Evolutionary conservation across 2,888 invertebrate species (phyloP).

Genomic region (Monoplex corrugatus): DNA sequence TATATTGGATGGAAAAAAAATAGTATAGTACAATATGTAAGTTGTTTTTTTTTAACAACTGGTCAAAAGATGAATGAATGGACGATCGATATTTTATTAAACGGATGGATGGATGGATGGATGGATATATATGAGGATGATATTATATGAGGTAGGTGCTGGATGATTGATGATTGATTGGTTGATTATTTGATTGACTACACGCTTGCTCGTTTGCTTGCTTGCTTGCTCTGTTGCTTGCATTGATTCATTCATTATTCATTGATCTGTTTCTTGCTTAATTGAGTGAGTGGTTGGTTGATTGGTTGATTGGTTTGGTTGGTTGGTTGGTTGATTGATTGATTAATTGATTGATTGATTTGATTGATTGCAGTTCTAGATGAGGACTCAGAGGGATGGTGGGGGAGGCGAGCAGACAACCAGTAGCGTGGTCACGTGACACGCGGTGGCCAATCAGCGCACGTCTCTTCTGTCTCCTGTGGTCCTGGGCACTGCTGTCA

Average conservation of each 20-base stretch:
- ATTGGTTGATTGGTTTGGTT: background rate
- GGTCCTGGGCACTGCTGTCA: background rate
- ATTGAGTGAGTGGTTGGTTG: background rate
- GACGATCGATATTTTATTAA: too few relatives aligned
- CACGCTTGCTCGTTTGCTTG: background rate
- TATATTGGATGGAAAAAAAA: too few relatives aligned
- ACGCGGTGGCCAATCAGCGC: constrained; percentile 19
- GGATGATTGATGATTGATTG: background rate
- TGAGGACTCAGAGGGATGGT: constrained; percentile 49
- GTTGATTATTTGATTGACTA: background rate
- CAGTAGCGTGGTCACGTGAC: constrained; percentile 43
- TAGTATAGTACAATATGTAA: too few relatives aligned
- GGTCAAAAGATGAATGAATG: too few relatives aligned
- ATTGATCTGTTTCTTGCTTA: background rate
- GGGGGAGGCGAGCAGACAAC: constrained; percentile 25
- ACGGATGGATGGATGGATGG: too few relatives aligned
- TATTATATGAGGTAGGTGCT: too few relatives aligned
- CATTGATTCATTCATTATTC: too few relatives aligned
- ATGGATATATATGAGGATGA: too few relatives aligned
- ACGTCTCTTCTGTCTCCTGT: constrained; percentile 9
- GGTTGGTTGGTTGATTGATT: background rate
- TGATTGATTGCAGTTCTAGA: constrained; percentile 38
- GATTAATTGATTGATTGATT: constrained; percentile 6
- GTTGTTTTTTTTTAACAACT: too few relatives aligned
- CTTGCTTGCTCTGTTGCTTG: background rate